Base-by-base conservation (phyloP, 2,888 invertebrate species). In the Drosophila planitibia region DNA sequence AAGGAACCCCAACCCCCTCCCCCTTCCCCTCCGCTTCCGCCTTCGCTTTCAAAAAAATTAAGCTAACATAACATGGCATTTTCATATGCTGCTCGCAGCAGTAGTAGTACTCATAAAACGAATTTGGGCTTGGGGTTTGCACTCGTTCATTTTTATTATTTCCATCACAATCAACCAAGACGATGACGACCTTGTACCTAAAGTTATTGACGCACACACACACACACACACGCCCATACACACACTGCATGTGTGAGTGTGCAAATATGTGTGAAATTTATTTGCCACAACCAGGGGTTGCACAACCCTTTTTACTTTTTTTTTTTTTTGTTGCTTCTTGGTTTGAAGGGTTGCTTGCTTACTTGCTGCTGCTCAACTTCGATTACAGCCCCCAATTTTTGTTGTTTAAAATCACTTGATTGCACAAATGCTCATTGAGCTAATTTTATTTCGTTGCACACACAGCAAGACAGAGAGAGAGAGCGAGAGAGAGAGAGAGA, bases 381-480 rank as follows among this genome's bases (percentile, higher is more conserved):
- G 68, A 58, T 71, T 81, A 79, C 79, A 76, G 61, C 49, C 59
- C 69, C 67, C 67, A 74, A 78, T 71, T 70, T 85, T 82, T 81
- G 85, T 86, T 85, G 82, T 87, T 89, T 89, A 81, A 85, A 85
- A 89, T 89, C 92, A 91, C 88, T 90, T 87, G 91, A 83, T 90
- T 91, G 92, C 89, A 91, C 88, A 92, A 91, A 91, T 91, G 91
- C 90, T 89, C 92, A 91, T 91, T 90, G 92, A 87, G 90, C 89
- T 92, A 91, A 91, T 92, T 91, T 91, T 81, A 90, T 91, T 90
- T 86, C 66, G 70, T 69, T 79, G 71, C 76, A 75, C 67, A 72
- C 71, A 58, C 59, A 66, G 55, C 61, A 4, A 14, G 7, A 22
- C 59, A 64, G 22, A 7, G 7, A 4, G 41, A n/a, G 12, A 12